Base-by-base conservation (phyloP, 2,888 invertebrate genomes). In the Limnephilus auricula region DNA sequence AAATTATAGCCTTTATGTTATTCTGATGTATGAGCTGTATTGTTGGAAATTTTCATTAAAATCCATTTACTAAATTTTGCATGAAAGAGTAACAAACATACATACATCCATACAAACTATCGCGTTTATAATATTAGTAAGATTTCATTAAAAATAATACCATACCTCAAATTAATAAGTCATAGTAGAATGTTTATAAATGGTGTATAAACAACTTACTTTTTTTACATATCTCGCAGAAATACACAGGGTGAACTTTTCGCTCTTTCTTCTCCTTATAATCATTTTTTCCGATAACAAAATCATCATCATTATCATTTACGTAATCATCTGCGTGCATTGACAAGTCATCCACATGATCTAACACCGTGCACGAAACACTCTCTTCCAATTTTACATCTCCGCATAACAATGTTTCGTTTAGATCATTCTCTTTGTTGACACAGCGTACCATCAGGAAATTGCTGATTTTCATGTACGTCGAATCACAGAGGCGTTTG, bases 401-500 rank as follows among this genome's bases (percentile, higher is more conserved):
- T 80, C 12, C 12, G 3, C 31, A 31, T 13, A 31, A 13, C 80
- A 80, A 30, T 6, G 85, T 30, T 32, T 83, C 83, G 37, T 37
- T 80, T 13, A 34, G 12, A 25, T 25, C 84, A 5, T 32, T 79
- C n/a, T 88, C 79, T 88, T 88, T 30, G 32, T n/a, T 79, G 34
- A 79, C 86, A 31, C 30, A 86, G 13, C 25, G 32, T 31, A n/a
- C 40, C 32, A 84, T 31, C 18, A 85, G 90, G 30, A 40, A 85
- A 79, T 85, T 85, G 79, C n/a, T 85, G 31, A 92, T 79, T 86
- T 92, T 92, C 10, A 79, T 3, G 40, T 91, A 88, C 0, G 92
- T 92, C 5, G 91, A 88, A 40, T 92, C 92, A 32, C 92, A 92
- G n/a, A 92, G 84, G 3, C 82, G 86, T 90, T 90, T 92, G 78